Evolutionary conservation across 2,888 invertebrate genomes (phyloP).

Genomic region (Suillia variegata): DNA sequence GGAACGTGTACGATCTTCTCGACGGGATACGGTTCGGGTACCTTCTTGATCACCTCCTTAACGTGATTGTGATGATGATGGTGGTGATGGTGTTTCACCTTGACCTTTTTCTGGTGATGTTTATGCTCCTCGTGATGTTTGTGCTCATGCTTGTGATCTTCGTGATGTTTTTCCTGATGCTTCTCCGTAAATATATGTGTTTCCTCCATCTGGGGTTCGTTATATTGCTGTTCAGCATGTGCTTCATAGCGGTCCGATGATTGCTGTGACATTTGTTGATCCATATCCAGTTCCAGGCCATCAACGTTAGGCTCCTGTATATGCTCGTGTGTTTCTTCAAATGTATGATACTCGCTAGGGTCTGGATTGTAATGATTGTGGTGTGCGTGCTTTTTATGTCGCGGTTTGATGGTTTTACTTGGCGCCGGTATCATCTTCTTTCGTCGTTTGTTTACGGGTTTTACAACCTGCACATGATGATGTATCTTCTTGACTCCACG

Average conservation of each 20-base stretch:
- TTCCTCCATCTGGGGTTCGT: slow-evolving; percentile 29
- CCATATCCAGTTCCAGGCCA: slow-evolving; percentile 17
- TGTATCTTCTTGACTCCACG: slow-evolving; percentile 42
- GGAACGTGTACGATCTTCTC: slow-evolving; percentile 61
- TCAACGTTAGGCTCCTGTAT: slow-evolving; percentile 34
- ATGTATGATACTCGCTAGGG: slow-evolving; percentile 47
- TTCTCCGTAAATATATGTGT: too few species aligned
- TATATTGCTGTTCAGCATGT: slow-evolving; percentile 30
- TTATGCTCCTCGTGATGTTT: slow-evolving; percentile 48
- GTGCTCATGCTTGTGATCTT: slow-evolving; percentile 69
- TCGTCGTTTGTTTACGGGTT: slow-evolving; percentile 38
- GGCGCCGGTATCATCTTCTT: slow-evolving; percentile 30
- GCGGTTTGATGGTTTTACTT: slow-evolving; percentile 6
- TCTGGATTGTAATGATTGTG: slow-evolving; percentile 31
- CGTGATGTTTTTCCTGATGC: slow-evolving; percentile 64
- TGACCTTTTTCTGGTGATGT: slow-evolving; percentile 49
- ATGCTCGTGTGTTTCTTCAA: slow-evolving; percentile 57
- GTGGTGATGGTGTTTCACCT: slow-evolving; percentile 68
- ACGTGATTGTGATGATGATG: slow-evolving; percentile 71
- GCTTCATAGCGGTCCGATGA: slow-evolving; percentile 39
- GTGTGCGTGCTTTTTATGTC: slow-evolving; percentile 19
- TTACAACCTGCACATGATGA: slow-evolving; percentile 38
- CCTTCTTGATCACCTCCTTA: slow-evolving; percentile 67
- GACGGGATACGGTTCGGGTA: slow-evolving; percentile 63
- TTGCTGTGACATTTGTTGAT: slow-evolving; percentile 28